Percentiles rank a stretch among this genome's conserved stretches.
These are phyloP conservation scores for Aspidapion aeneum DNA, from an alignment of 2,888 invertebrate genomes.

Conservation along the genomic window DNA sequence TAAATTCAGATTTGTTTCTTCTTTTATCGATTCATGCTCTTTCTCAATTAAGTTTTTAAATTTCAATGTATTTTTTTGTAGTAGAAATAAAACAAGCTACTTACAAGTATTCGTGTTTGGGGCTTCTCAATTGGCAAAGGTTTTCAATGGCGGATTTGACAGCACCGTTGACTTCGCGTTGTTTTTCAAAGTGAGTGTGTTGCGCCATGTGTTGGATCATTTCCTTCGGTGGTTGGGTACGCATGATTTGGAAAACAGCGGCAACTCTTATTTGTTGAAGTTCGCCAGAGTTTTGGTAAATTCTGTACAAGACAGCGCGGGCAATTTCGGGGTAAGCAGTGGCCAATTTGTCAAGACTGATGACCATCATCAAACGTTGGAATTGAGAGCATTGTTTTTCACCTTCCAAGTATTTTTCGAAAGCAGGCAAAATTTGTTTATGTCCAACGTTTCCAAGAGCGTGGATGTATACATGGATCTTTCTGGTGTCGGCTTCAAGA, in stretches of 20 bases:
- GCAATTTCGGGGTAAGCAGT: conserved; percentile 51
- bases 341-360: conserved; percentile 54
- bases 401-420: conserved; percentile 67
- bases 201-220: conserved; percentile 70
- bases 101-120: conserved; percentile 28
- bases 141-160: conserved; percentile 60
- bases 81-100: conserved; percentile 16
- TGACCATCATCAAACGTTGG: conserved; percentile 62
- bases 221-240: conserved; percentile 55
- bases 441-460: conserved; percentile 66
- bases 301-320: conserved; percentile 59
- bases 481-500: conserved; percentile 51
- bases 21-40: too few relatives aligned
- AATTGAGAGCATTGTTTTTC: conserved; percentile 53
- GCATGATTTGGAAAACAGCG: conserved; percentile 60
- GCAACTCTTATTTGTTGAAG: conserved; percentile 61
- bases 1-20: too few relatives aligned
- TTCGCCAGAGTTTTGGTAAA: conserved; percentile 64
- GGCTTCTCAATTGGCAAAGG: conserved; percentile 50
- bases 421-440: conserved; percentile 56
- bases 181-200: conserved; percentile 61
- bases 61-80: too few relatives aligned
- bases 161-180: conserved; percentile 61
- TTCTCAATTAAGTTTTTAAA: too few relatives aligned
- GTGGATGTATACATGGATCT: conserved; percentile 58